These are phyloP conservation scores for Spisula subtruncata DNA, from an alignment of 2,888 invertebrate species.

Conservation along the genomic window DNA sequence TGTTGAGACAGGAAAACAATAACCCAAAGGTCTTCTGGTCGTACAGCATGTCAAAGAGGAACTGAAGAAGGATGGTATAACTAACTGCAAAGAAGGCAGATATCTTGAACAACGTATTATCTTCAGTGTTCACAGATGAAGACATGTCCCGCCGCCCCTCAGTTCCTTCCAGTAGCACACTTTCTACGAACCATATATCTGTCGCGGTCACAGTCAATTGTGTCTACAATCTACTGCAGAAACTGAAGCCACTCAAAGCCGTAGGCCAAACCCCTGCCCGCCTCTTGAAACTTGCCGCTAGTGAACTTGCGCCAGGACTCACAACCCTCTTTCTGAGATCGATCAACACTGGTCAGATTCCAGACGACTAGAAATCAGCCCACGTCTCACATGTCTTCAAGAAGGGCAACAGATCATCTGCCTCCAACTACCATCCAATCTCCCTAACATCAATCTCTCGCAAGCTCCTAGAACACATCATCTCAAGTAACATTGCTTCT, in stretches of 20 bases:
- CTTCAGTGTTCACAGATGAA: constrained; percentile 50
- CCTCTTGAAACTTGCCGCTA: constrained; percentile 4
- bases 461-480: too few species aligned
- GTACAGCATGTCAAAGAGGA: too few species aligned
- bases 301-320: too few species aligned
- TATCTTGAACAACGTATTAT: constrained; percentile 59
- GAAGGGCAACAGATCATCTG: too few species aligned
- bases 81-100: too few species aligned
- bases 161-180: constrained; percentile 30
- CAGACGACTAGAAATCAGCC: constrained; percentile 36
- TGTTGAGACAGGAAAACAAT: too few species aligned
- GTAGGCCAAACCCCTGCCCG: constrained; percentile 51
- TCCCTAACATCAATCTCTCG: constrained; percentile 51
- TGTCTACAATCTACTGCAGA: too few species aligned
- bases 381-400: constrained; percentile 44
- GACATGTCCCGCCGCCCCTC: constrained; percentile 41
- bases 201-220: constrained; percentile 29
- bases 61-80: too few species aligned
- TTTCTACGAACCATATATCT: constrained; percentile 19
- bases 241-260: too few species aligned
- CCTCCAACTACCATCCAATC: too few species aligned
- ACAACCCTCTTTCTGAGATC: constrained; percentile 21
- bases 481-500: too few species aligned
- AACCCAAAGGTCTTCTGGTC: too few species aligned
- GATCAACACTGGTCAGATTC: constrained; percentile 15